Evolutionary conservation across 37 sponge, comb jelly and placozoan genomes (phyloP).

Genomic region (Ianthella basta): DNA sequence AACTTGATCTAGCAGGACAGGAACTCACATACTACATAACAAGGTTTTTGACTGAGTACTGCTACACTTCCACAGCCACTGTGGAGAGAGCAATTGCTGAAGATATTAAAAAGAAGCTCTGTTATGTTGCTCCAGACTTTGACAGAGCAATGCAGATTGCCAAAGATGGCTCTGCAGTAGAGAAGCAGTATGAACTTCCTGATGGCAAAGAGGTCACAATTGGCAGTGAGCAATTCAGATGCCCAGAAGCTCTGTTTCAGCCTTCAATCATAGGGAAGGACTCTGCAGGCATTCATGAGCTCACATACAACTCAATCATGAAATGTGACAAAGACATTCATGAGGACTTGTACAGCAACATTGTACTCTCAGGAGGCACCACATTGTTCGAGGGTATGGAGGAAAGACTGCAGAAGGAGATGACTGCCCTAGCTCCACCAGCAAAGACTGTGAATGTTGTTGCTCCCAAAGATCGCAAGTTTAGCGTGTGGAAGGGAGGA

Average conservation of each 20-base stretch:
- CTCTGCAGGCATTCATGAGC: conserved; percentile 46
- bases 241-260: conserved; percentile 49
- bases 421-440: conserved; percentile 58
- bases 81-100: conserved; percentile 70
- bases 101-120: conserved; percentile 74
- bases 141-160: conserved; percentile 38
- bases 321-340: conserved; percentile 51
- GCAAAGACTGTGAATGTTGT: conserved; percentile 69
- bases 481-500: conserved; percentile 71
- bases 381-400: conserved; percentile 71
- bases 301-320: conserved; percentile 38
- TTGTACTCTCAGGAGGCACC: conserved; percentile 68
- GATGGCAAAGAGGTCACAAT: conserved; percentile 64
- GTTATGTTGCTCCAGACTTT: conserved; percentile 62
- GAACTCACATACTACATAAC: conserved; percentile 71
- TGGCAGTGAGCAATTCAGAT: conserved; percentile 61
- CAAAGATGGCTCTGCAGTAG: neutral
- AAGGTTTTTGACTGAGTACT: conserved; percentile 68
- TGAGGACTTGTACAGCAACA: conserved; percentile 34
- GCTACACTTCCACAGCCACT: conserved; percentile 75
- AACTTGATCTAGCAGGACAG: conserved; percentile 71
- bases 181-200: conserved; percentile 42
- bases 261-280: conserved; percentile 49
- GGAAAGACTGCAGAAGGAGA: conserved; percentile 71
- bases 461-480: conserved; percentile 68